Base-by-base conservation (phyloP, 2,888 invertebrate genomes). In the Pediacus dermestoides region DNA sequence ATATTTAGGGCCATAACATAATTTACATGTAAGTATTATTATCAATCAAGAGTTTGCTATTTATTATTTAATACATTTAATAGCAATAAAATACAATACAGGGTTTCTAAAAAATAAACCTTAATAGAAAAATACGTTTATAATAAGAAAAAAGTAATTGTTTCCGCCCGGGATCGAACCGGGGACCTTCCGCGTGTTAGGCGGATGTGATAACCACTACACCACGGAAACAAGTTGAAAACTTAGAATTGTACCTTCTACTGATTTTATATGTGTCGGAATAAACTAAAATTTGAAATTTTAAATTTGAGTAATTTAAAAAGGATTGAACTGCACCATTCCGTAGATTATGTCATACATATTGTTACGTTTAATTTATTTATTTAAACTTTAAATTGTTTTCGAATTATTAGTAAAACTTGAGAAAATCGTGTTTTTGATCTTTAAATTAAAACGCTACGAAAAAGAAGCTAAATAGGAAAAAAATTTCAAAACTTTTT, bases 181-280 rank as follows among this genome's bases (percentile, higher is more conserved):
- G 84, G 85, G 84, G 85, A 78, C 85, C 85, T 85, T 85, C 84
- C 84, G 85, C 85, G 85, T 85, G 85, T 85, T 84, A 85, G 84
- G 85, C 85, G 84, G 85, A 85, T 83, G 85, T 85, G 85, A 85
- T 85, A 85, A 85, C 85, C 85, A 82, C 85, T 86, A 85, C 85
- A 85, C 84, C 84, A 85, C 84, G 82, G 81, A 84, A 84, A 83
- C 82, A 40, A 28, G n/a, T 28, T n/a, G n/a, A n/a, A n/a, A n/a
- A n/a, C n/a, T n/a, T n/a, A n/a, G n/a, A n/a, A n/a, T n/a, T n/a
- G n/a, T n/a, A n/a, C n/a, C n/a, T n/a, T n/a, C n/a, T n/a, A n/a
- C n/a, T n/a, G n/a, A n/a, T n/a, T n/a, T n/a, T n/a, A n/a, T n/a
- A n/a, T n/a, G n/a, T n/a, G n/a, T n/a, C n/a, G n/a, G n/a, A n/a